Percentiles rank a stretch among this genome's conserved stretches.
phyloP scores from a whole-genome alignment of 2,888 invertebrate genomes.

The Tetragonula carbonaria region DNA sequence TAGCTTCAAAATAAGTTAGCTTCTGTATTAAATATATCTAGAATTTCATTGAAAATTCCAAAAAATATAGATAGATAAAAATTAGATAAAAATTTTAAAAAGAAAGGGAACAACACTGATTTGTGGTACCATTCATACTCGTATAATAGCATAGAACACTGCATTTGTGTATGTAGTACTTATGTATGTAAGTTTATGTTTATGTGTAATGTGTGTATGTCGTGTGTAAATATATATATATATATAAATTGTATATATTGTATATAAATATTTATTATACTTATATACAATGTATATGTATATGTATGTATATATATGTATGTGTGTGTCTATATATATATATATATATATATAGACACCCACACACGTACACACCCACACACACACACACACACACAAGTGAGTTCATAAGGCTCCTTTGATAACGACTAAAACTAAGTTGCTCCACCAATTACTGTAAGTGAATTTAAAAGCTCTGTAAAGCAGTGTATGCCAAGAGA shows the following conservation, averaged over 20 bases:
- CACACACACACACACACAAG: slow-evolving; percentile 27
- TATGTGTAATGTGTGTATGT: slow-evolving; percentile 29
- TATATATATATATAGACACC: too few species aligned
- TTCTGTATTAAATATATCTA: not conserved
- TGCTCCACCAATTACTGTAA: slow-evolving; percentile 69
- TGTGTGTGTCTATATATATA: too few species aligned
- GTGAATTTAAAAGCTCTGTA: slow-evolving; percentile 39
- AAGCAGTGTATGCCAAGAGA: slow-evolving; percentile 47
- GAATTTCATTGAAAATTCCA: slow-evolving; percentile 3
- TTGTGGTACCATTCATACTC: slow-evolving; percentile 38
- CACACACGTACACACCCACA: too few species aligned
- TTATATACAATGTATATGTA: slow-evolving; percentile 1
- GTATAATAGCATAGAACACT: slow-evolving; percentile 66
- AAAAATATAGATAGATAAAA: slow-evolving; percentile 8
- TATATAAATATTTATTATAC: not conserved
- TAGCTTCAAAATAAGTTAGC: slow-evolving; percentile 28
- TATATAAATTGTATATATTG: slow-evolving; percentile 1
- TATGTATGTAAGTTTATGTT: slow-evolving; percentile 7
- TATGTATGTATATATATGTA: too few species aligned
- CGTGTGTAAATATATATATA: slow-evolving; percentile 16
- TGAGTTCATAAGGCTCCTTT: slow-evolving; percentile 79
- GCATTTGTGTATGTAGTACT: slow-evolving; percentile 46
- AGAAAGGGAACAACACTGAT: slow-evolving; percentile 34
- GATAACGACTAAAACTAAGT: slow-evolving; percentile 78
- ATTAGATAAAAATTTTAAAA: not conserved